phyloP scores from a whole-genome alignment of 1,140 invertebrate species.

The Neotoxoptera formosana region DNA sequence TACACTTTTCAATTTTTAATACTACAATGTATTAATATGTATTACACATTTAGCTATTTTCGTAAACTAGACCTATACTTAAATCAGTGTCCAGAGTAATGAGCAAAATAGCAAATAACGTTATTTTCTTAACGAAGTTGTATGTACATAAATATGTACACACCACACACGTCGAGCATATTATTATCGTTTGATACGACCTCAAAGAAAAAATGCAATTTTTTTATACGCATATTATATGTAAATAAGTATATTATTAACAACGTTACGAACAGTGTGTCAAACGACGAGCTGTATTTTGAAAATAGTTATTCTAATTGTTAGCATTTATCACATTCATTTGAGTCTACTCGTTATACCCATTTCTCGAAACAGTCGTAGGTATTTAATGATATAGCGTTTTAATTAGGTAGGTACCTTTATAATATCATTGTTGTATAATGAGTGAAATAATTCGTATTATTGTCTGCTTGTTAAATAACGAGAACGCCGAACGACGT shows the following conservation, averaged over 20 bases:
- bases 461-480: background rate
- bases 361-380: background rate
- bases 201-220: background rate
- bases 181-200: background rate
- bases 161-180: background rate
- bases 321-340: background rate
- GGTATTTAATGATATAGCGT: background rate
- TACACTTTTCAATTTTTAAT: no score
- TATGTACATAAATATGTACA: background rate
- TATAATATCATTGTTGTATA: background rate
- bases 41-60: background rate
- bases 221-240: background rate
- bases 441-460: background rate
- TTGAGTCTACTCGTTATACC: background rate
- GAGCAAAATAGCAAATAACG: background rate
- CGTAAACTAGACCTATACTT: background rate
- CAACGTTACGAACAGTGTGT: background rate
- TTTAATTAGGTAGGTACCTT: background rate
- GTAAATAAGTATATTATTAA: no score
- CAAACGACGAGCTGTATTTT: background rate
- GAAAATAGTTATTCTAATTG: background rate
- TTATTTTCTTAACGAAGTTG: background rate
- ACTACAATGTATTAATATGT: no score
- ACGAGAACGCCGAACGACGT: background rate
- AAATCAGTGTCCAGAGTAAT: background rate